phyloP scores from a whole-genome alignment of 2,888 invertebrate species.

The Thecocarcelia acutangulata region DNA sequence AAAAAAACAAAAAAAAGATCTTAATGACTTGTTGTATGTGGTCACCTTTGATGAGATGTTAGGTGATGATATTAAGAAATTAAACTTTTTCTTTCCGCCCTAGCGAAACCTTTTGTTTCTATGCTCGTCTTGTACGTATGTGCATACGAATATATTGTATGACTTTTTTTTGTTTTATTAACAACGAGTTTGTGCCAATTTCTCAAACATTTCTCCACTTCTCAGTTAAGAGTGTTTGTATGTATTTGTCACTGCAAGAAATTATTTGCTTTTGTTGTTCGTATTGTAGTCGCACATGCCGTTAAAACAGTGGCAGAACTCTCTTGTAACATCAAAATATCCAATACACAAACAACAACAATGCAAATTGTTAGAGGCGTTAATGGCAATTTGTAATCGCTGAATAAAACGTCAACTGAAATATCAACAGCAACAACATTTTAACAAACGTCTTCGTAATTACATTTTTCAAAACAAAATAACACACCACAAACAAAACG shows the following conservation, averaged over 20 bases:
- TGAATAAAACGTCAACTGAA: constrained; percentile 65
- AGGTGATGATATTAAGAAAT: constrained; percentile 63
- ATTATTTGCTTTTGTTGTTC: constrained; percentile 33
- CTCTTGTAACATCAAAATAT: constrained; percentile 23
- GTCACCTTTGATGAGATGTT: constrained; percentile 57
- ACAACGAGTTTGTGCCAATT: constrained; percentile 5
- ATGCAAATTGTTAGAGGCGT: constrained; percentile 64
- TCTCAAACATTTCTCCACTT: neutral
- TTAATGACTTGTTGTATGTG: constrained; percentile 67
- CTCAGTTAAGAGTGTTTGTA: constrained; percentile 9
- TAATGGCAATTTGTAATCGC: constrained; percentile 65
- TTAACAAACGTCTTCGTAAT: constrained; percentile 64
- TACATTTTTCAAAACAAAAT: constrained; percentile 48
- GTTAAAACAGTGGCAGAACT: constrained; percentile 63
- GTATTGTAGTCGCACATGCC: constrained; percentile 52
- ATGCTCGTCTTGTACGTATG: no score
- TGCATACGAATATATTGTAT: constrained; percentile 1
- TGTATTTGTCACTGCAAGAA: constrained; percentile 26
- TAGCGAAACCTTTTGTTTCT: constrained; percentile 29
- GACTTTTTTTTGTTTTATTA: constrained; percentile 20
- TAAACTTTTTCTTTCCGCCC: constrained; percentile 34
- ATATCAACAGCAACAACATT: constrained; percentile 60
- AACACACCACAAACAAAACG: constrained; percentile 36
- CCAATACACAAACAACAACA: constrained; percentile 35
- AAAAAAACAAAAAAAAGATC: constrained; percentile 48